A percentile compares a stretch with the other conserved stretches of the same genome.
phyloP scores from a whole-genome alignment of 1,140 invertebrate species.

The Pseudomyrmex gracilis region DNA sequence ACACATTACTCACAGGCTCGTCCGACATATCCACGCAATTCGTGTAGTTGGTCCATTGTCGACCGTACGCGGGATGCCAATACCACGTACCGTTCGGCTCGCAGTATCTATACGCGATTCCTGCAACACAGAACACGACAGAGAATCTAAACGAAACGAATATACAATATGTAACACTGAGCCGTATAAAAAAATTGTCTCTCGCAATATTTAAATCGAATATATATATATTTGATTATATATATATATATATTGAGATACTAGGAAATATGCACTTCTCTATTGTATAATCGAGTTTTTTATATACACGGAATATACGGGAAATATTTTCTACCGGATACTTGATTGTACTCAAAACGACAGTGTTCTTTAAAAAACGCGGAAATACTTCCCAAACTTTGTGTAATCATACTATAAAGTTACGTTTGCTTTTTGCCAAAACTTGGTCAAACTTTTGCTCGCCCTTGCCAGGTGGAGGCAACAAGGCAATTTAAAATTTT shows the following conservation, averaged over 20 bases:
- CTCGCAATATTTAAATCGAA: no score
- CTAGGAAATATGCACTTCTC: no score
- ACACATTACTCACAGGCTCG: no score
- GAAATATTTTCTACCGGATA: not conserved
- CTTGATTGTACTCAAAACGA: not conserved
- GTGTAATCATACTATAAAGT: constrained; percentile 34
- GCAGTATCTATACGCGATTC: constrained; percentile 86
- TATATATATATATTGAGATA: no score
- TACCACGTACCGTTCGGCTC: constrained; percentile 87
- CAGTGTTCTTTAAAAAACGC: no score
- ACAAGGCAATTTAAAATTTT: constrained; percentile 57
- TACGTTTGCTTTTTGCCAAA: constrained; percentile 27
- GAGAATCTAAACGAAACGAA: constrained; percentile 28
- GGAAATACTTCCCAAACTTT: no score
- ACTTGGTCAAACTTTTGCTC: constrained; percentile 29
- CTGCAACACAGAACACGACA: constrained; percentile 80
- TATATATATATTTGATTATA: no score
- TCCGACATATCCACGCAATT: constrained; percentile 92
- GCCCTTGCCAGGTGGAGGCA: not conserved
- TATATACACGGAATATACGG: no score
- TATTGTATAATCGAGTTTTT: no score
- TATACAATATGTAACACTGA: no score
- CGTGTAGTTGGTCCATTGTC: constrained; percentile 96
- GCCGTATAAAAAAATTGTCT: no score
- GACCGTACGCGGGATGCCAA: constrained; percentile 84